Percentiles rank a stretch among this genome's conserved stretches.
Conservation (phyloP, 2,797 vertebrate species). For the Meriones psammophilus region DNA sequence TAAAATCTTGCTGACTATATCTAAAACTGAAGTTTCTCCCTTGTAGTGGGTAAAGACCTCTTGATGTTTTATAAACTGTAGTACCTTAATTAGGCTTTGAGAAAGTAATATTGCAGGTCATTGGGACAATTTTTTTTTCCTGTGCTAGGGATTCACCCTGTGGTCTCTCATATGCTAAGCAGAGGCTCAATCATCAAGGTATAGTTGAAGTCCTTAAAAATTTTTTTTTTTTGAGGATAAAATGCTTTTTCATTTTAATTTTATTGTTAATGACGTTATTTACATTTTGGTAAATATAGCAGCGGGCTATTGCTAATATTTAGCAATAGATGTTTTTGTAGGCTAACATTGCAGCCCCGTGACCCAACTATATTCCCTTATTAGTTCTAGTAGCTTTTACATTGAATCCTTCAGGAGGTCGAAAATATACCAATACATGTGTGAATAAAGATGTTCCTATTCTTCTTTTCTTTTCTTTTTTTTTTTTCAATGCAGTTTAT, state of each 20-base stretch:
- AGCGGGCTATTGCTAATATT: background rate
- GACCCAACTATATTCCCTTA: background rate
- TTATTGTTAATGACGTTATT: background rate
- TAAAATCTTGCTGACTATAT: slow-evolving; percentile 16
- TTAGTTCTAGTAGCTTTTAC: background rate
- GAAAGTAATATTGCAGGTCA: background rate
- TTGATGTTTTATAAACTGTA: background rate
- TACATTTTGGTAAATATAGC: background rate
- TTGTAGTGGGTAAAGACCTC: slow-evolving; percentile 18
- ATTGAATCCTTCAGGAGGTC: background rate
- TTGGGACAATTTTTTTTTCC: background rate
- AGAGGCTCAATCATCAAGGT: background rate
- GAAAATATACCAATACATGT: background rate
- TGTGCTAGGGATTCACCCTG: background rate
- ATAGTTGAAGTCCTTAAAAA: background rate
- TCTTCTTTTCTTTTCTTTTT: background rate
- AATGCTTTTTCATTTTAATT: background rate
- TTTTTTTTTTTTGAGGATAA: background rate
- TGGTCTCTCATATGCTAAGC: background rate
- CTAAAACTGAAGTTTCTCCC: background rate
- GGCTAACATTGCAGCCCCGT: background rate
- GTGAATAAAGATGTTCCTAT: background rate
- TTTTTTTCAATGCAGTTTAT: too few relatives aligned
- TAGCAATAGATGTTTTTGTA: background rate
- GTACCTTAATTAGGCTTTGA: background rate